phyloP scores from a whole-genome alignment of 2,113 vertebrate species.

The Phrynosoma blainvillii region DNA sequence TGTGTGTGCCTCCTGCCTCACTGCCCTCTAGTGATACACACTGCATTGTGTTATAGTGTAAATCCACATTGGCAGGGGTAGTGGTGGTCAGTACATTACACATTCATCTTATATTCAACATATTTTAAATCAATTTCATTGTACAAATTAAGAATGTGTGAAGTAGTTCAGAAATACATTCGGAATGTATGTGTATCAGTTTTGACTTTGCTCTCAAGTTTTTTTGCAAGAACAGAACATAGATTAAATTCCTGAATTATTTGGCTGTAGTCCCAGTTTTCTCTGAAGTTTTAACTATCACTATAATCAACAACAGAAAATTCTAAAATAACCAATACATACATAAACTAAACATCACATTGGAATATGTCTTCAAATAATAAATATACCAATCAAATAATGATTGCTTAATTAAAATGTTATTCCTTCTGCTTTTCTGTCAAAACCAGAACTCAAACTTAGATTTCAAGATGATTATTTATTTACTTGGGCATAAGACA shows the following conservation, averaged over 20 bases:
- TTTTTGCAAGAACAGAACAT: not conserved
- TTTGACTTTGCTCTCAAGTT: not conserved
- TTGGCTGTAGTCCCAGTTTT: not conserved
- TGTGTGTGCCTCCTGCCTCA: not conserved
- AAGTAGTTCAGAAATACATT: not conserved
- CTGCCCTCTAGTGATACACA: conserved; percentile 21
- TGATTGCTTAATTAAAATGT: not conserved
- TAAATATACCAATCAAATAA: not conserved
- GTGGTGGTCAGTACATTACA: not conserved
- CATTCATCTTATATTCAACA: not conserved
- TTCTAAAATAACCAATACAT: not conserved
- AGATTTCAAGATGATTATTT: not conserved
- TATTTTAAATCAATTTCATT: not conserved
- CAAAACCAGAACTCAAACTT: not conserved
- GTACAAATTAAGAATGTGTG: not conserved
- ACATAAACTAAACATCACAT: not conserved
- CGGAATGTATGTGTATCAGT: not conserved
- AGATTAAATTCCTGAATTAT: not conserved
- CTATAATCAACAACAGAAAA: not conserved
- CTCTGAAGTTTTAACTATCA: not conserved
- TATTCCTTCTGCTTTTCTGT: not conserved
- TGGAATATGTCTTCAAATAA: conserved; percentile 3
- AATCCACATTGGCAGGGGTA: not conserved
- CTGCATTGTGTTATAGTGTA: accelerated
- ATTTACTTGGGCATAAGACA: too few species aligned